Conservation (phyloP, 2,113 vertebrate species). For the Hydrolagus affinis region DNA sequence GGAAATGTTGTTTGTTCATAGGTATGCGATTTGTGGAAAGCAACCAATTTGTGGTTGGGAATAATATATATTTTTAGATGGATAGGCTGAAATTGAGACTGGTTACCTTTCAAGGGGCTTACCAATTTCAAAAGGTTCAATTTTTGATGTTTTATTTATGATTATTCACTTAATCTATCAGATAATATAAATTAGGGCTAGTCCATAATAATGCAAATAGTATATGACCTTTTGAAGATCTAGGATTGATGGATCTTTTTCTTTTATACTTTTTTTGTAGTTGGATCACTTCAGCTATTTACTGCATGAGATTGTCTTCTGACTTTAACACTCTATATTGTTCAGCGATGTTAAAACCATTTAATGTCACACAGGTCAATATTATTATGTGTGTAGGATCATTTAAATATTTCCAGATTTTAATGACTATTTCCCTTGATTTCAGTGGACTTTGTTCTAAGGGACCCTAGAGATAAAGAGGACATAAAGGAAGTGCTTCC, state of each 20-base stretch:
- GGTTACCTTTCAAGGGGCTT: neutral
- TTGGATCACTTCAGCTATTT: neutral
- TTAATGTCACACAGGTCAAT: neutral
- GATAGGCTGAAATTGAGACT: neutral
- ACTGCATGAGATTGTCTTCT: neutral
- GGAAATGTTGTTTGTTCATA: no score
- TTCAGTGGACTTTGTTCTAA: conserved; percentile 74
- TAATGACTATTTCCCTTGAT: conserved; percentile 36
- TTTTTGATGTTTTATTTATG: no score
- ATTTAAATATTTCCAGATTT: neutral
- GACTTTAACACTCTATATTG: neutral
- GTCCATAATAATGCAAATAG: no score
- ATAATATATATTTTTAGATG: neutral
- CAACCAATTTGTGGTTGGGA: neutral
- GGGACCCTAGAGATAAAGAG: conserved; percentile 55
- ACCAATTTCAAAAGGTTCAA: neutral
- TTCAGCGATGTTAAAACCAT: neutral
- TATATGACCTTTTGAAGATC: no score
- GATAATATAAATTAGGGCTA: no score
- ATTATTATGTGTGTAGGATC: neutral
- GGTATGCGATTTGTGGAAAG: no score
- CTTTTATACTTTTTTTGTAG: neutral
- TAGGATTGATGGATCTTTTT: neutral
- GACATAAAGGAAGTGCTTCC: conserved; percentile 45
- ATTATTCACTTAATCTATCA: no score